Evolutionary conservation across 53 echinoderm and acorn worm genomes (phyloP).

Genomic region (Astropecten irregularis): DNA sequence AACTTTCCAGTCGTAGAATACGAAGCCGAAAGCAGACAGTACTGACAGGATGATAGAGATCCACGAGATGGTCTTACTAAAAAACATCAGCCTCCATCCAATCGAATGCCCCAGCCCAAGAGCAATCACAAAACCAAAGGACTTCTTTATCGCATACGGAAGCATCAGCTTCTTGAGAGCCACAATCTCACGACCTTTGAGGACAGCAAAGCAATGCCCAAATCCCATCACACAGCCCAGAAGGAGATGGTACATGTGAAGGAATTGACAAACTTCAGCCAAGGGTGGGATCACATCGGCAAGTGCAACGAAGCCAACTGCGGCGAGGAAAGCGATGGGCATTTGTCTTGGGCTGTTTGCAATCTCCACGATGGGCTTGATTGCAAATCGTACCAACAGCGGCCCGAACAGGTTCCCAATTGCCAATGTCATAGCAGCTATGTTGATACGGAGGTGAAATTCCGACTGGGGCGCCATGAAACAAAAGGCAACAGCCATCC

Average conservation of each 20-base stretch:
- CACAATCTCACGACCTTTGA: slow-evolving; percentile 10
- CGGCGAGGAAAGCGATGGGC: background rate
- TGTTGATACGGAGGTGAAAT: background rate
- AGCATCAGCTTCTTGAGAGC: background rate
- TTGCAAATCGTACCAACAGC: background rate
- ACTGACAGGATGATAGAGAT: background rate
- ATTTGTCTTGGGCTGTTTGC: background rate
- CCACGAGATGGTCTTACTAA: background rate
- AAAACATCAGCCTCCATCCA: slow-evolving; percentile 37
- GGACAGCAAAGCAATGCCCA: background rate
- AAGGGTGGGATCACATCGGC: background rate
- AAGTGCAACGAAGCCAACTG: background rate
- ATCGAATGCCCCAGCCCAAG: slow-evolving; percentile 10
- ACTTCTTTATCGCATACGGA: slow-evolving; percentile 26
- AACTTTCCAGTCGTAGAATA: slow-evolving; percentile 27
- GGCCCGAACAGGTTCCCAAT: slow-evolving; percentile 35
- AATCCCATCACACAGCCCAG: slow-evolving; percentile 36
- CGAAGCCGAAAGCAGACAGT: slow-evolving; percentile 23
- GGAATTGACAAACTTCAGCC: slow-evolving; percentile 1
- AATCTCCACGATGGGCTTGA: background rate
- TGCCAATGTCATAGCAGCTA: background rate
- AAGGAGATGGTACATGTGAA: too few relatives aligned
- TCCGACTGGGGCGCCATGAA: slow-evolving; percentile 11
- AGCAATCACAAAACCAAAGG: slow-evolving; percentile 38
- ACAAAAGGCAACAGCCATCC: slow-evolving; percentile 56